Conservation (phyloP, 2,797 vertebrate species). For the Yasuhikotakia modesta region DNA sequence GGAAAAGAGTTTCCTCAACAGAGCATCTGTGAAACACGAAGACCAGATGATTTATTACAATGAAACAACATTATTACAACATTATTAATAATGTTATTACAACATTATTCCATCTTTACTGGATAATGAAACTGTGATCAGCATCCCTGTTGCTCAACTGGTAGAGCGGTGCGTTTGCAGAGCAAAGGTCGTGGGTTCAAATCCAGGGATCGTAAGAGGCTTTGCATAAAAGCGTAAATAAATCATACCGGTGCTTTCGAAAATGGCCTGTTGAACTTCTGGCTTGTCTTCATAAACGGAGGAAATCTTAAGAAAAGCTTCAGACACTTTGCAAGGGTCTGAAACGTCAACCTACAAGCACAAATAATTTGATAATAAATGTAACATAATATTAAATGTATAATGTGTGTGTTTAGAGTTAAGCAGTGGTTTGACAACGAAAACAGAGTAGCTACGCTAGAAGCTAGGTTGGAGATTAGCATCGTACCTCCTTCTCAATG, state of each 20-base stretch:
- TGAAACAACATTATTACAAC: neutral
- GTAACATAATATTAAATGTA: neutral
- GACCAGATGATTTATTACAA: neutral
- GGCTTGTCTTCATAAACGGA: constrained; percentile 86
- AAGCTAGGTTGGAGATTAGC: neutral
- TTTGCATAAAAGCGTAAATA: no score
- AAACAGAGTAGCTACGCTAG: neutral
- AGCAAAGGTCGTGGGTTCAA: no score
- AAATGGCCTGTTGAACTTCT: constrained; percentile 74
- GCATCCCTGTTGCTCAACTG: no score
- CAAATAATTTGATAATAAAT: neutral
- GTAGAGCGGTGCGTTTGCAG: no score
- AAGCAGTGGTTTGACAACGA: neutral
- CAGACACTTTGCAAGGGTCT: constrained; percentile 83
- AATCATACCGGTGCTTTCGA: constrained; percentile 73
- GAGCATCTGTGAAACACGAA: constrained; percentile 74
- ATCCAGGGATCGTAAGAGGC: no score
- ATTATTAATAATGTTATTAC: no score
- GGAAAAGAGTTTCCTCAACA: constrained; percentile 86
- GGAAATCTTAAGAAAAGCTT: constrained; percentile 84
- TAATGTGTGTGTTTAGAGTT: neutral
- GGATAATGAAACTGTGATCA: neutral
- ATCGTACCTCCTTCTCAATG: constrained; percentile 82
- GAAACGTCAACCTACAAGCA: constrained; percentile 80
- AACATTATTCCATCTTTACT: neutral